phyloP scores from a whole-genome alignment of 1,140 invertebrate species.

The Arctopsyche grandis region DNA sequence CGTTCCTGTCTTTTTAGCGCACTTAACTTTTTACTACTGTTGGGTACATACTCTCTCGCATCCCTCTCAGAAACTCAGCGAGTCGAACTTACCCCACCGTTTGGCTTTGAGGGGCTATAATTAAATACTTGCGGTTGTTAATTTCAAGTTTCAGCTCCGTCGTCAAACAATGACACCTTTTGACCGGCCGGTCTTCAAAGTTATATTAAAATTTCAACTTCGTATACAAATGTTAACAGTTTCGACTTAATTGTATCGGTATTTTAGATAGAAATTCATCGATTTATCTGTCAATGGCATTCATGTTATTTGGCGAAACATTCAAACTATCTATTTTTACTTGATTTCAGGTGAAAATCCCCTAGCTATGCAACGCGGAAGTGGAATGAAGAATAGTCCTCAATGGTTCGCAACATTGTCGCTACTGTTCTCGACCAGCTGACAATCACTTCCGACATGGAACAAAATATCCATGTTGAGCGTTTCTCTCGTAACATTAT shows the following conservation, averaged over 20 bases:
- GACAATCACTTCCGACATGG: constrained; percentile 36
- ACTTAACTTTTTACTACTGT: constrained; percentile 2
- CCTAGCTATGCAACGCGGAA: constrained; percentile 33
- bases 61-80: constrained; percentile 1
- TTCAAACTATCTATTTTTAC: background rate
- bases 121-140: constrained; percentile 21
- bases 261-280: too few relatives aligned
- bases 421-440: constrained; percentile 15
- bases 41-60: background rate
- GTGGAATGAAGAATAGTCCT: background rate
- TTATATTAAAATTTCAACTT: too few relatives aligned
- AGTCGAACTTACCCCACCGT: background rate
- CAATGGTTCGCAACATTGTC: background rate
- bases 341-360: constrained; percentile 38
- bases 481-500: background rate
- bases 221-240: too few relatives aligned
- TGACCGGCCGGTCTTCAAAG: too few relatives aligned
- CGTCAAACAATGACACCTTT: background rate
- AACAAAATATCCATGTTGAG: background rate
- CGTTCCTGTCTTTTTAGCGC: constrained; percentile 18
- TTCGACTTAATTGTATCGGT: too few relatives aligned
- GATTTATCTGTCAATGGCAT: background rate
- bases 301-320: background rate
- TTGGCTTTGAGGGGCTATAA: constrained; percentile 10
- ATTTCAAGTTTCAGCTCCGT: constrained; percentile 1